phyloP scores from a whole-genome alignment of 2,888 invertebrate genomes.

The Seladonia tumulorum region DNA sequence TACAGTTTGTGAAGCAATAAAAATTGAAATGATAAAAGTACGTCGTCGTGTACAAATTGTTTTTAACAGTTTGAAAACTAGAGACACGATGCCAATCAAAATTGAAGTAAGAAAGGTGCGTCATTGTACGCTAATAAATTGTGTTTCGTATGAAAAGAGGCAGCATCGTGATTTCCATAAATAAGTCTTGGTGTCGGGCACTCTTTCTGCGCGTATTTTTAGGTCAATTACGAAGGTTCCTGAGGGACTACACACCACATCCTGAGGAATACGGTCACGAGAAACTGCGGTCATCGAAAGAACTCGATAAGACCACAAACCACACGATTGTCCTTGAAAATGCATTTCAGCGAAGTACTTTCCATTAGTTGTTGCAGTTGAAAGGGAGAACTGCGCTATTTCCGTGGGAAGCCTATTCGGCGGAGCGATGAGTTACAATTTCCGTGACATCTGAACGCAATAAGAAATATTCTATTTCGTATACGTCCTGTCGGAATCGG shows the following conservation, averaged over 20 bases:
- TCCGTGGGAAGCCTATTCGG: constrained; percentile 41
- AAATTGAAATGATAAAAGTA: too few relatives aligned
- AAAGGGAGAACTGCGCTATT: constrained; percentile 41
- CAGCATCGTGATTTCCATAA: background rate
- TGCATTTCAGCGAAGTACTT: constrained; percentile 54
- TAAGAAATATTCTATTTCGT: background rate
- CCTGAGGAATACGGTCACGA: constrained; percentile 44
- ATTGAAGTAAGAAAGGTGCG: too few relatives aligned
- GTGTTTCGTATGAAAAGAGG: background rate
- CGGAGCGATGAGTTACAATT: constrained; percentile 1
- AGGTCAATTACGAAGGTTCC: background rate
- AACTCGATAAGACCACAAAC: constrained; percentile 59
- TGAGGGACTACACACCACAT: constrained; percentile 39
- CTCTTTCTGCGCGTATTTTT: background rate
- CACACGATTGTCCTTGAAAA: constrained; percentile 52
- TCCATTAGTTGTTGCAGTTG: constrained; percentile 39
- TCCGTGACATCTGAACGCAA: background rate
- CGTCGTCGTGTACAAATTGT: too few relatives aligned
- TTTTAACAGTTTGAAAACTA: too few relatives aligned
- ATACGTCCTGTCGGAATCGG: background rate
- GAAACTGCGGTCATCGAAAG: constrained; percentile 49
- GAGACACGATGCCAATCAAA: too few relatives aligned
- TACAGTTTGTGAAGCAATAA: too few relatives aligned
- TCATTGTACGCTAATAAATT: background rate
- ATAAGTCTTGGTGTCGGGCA: background rate